Evolutionary conservation across 2,797 vertebrate genomes (phyloP), one percentile per base, ranked within the genome.

Genomic region (Siniperca undulata): DNA sequence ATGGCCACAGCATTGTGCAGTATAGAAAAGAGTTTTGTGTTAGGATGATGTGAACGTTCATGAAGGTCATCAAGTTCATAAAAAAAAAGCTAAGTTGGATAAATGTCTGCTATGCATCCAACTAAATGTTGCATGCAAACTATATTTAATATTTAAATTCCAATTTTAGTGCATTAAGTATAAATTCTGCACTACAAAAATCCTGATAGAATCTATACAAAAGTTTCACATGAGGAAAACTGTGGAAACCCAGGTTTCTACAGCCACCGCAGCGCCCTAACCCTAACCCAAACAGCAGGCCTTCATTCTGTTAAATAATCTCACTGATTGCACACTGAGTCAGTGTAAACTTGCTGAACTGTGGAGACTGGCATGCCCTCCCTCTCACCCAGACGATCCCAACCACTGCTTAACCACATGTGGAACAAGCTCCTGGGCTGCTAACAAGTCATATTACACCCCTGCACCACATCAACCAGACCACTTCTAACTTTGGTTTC

Each of bases 381-480:
- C 42, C 77, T 85, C 88, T 93, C 93, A 92, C 93, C 92, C 93
- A 93, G 90, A 91, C 89, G 52, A 78, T 87, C 89, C 84, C 77
- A 34, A 89, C 91, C 89, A 62, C 91, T 50, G 88, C 85, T 82
- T 80, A 84, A 92, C 93, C 94, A 91, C 94, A 94, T 91, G 91
- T 91, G 90, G 91, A 89, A 86, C 77, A 74, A 89, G 85, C 92
- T 92, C 86, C 90, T 71, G 80, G 89, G 83, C 86, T 88, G 92
- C 93, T 92, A 93, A 94, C 94, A 91, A 92, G 91, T 90, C 83
- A 42, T 84, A 85, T 83, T 89, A 92, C 89, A 93, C 91, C 85
- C 85, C 68, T 56, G 70, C 62, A 13, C 89, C 92, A 89, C 92
- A 93, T 94, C 90, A 93, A 89, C 82, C 72, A 60, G 70, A 86